Conservation (phyloP, 2,888 invertebrate species). For the Lochmaea capreae region DNA sequence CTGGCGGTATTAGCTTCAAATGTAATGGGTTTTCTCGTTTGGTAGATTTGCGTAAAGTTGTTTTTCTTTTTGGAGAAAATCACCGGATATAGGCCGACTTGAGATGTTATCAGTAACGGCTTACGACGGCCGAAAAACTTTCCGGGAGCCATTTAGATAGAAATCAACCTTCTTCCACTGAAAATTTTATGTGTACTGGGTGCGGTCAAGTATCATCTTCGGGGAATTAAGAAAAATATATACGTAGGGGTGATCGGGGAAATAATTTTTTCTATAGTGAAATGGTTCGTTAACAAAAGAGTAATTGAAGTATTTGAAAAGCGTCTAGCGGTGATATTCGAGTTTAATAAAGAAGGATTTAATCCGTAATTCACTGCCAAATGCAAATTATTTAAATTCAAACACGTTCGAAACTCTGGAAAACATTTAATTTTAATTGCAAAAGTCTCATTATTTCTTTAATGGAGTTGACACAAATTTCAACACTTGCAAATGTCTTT, state of each 20-base stretch:
- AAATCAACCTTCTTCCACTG: constrained; percentile 54
- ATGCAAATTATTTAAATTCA: constrained; percentile 56
- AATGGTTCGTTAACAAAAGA: constrained; percentile 24
- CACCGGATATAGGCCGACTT: constrained; percentile 46
- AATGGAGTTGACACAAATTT: constrained; percentile 59
- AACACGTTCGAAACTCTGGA: constrained; percentile 44
- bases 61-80: constrained; percentile 55
- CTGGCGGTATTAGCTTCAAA: constrained; percentile 45
- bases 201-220: constrained; percentile 54
- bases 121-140: constrained; percentile 56
- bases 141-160: constrained; percentile 58
- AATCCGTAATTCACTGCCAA: constrained; percentile 52
- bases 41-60: constrained; percentile 56
- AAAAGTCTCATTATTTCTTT: constrained; percentile 58
- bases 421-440: constrained; percentile 58
- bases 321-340: constrained; percentile 26
- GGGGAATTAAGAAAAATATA: constrained; percentile 53
- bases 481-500: constrained; percentile 54
- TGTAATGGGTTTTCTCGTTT: constrained; percentile 57
- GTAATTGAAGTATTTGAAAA: constrained; percentile 26
- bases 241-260: constrained; percentile 21
- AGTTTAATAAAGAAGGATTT: constrained; percentile 46
- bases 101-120: constrained; percentile 55
- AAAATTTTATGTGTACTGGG: constrained; percentile 54
- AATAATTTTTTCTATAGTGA: neutral